A percentile compares a stretch with the other conserved stretches of the same genome.
These are phyloP conservation scores for Manacus vitellinus DNA, from an alignment of 2,113 vertebrate genomes.

Conservation along the genomic window DNA sequence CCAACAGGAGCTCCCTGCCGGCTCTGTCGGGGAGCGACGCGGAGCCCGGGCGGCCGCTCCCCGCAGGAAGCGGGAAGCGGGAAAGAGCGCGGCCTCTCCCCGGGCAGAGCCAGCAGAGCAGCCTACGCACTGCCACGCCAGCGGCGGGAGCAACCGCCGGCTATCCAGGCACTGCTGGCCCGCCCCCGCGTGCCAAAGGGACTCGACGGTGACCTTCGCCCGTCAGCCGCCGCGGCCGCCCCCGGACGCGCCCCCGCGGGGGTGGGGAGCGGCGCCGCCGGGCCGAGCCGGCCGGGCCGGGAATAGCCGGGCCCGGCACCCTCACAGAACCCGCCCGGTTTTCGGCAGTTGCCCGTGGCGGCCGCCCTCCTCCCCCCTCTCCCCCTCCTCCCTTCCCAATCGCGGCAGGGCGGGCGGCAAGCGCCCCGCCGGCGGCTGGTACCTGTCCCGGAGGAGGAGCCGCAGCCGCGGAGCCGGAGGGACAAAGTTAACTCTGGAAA, in stretches of 20 bases:
- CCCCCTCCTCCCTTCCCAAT: neutral
- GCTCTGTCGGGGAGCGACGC: neutral
- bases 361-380: neutral
- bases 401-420: neutral
- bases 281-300: neutral
- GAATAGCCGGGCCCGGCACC: too few relatives aligned
- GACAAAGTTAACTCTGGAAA: constrained; percentile 26
- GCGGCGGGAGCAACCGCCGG: too few relatives aligned
- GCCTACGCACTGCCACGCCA: neutral
- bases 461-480: neutral
- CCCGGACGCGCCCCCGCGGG: neutral
- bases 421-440: neutral
- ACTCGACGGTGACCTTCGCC: neutral
- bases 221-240: neutral
- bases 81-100: neutral
- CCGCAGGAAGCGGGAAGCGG: neutral
- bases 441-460: constrained; percentile 53
- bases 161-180: neutral
- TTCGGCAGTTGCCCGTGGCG: too few relatives aligned
- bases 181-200: neutral
- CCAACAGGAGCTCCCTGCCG: neutral
- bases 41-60: neutral
- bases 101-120: neutral
- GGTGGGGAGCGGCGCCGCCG: neutral
- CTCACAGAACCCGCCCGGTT: neutral